These are phyloP conservation scores for Rhodinocichla rosea DNA, from an alignment of 2,113 vertebrate species.

Conservation along the genomic window DNA sequence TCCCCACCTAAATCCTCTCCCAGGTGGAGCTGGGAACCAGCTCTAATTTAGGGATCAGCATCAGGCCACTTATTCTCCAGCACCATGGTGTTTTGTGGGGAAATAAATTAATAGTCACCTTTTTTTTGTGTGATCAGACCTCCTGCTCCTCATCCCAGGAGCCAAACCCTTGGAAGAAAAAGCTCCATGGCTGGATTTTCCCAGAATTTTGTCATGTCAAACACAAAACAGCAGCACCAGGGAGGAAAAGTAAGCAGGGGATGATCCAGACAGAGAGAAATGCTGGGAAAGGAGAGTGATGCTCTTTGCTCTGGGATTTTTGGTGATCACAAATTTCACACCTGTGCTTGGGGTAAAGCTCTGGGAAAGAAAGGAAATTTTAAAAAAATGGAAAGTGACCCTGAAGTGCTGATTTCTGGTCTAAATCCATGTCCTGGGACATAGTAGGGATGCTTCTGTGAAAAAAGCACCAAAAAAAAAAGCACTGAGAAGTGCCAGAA, in stretches of 20 bases:
- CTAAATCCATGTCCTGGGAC: background rate
- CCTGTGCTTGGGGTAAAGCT: background rate
- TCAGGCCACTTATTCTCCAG: background rate
- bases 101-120: background rate
- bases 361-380: background rate
- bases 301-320: background rate
- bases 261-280: background rate
- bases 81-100: rapidly evolving
- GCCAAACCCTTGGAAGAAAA: background rate
- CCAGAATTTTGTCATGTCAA: background rate
- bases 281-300: background rate
- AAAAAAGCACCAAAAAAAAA: background rate
- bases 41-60: background rate
- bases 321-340: background rate
- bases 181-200: rapidly evolving
- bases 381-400: too few species aligned
- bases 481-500: background rate
- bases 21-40: background rate
- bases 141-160: background rate
- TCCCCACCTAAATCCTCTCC: background rate
- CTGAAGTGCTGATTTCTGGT: rapidly evolving
- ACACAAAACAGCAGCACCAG: background rate
- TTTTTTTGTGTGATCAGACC: background rate
- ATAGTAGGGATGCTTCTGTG: rapidly evolving
- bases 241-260: background rate